These are phyloP conservation scores for Chondrilla cf. caribensis DNA, from an alignment of 37 sponge, comb jelly and placozoan species.

Conservation along the genomic window DNA sequence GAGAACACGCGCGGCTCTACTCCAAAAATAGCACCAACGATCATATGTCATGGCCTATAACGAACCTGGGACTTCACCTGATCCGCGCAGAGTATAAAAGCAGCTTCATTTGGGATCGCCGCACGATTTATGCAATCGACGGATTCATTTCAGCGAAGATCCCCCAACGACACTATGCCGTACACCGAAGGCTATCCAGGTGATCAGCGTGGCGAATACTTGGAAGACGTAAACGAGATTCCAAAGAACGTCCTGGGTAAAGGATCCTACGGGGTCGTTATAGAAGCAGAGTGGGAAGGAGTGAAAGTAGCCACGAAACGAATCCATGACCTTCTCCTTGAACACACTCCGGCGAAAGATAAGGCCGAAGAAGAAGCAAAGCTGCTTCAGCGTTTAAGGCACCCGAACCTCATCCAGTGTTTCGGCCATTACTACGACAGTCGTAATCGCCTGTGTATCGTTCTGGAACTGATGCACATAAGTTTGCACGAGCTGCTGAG, in stretches of 20 bases:
- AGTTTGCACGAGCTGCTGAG: not conserved
- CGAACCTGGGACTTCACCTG: no score
- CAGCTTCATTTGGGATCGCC: no score
- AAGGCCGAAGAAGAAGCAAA: not conserved
- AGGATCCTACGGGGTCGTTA: slow-evolving; percentile 14
- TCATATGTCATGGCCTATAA: no score
- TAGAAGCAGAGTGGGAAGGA: slow-evolving; percentile 4
- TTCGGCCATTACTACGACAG: slow-evolving; percentile 2
- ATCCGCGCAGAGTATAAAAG: no score
- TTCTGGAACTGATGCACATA: not conserved
- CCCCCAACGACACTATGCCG: no score
- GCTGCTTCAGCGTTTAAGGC: not conserved
- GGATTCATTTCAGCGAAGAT: no score
- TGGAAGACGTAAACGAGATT: no score
- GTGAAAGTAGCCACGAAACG: slow-evolving; percentile 9
- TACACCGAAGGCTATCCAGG: no score
- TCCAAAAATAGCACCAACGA: no score
- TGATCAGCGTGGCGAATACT: no score
- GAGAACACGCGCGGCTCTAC: no score
- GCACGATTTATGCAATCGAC: no score
- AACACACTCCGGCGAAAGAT: not conserved
- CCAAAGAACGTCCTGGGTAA: slow-evolving; percentile 12
- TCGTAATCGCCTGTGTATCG: not conserved
- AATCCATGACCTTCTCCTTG: not conserved
- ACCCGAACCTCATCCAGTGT: slow-evolving; percentile 14